Evolutionary conservation across 2,888 invertebrate genomes (phyloP).

Genomic region (Apoda limacodes): DNA sequence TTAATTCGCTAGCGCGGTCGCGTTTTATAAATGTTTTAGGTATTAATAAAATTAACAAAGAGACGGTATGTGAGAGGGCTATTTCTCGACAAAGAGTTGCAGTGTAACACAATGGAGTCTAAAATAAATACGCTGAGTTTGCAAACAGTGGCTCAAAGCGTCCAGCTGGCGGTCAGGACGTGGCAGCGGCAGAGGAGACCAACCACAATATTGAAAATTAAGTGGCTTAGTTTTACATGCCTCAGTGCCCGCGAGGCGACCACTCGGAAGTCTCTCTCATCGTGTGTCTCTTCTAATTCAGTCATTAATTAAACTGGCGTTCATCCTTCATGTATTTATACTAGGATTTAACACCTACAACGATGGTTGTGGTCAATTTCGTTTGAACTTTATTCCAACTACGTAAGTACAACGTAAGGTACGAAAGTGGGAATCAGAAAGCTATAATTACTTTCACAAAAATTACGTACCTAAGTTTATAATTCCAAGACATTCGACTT

Average conservation of each 20-base stretch:
- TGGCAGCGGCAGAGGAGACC: slow-evolving; percentile 20
- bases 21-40: slow-evolving; percentile 67
- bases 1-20: slow-evolving; percentile 61
- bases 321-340: no score
- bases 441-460: no score
- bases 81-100: slow-evolving; percentile 61
- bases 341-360: no score
- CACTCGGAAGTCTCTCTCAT: slow-evolving; percentile 24
- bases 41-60: slow-evolving; percentile 71
- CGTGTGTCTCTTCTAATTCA: slow-evolving; percentile 18
- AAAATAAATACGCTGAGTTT: slow-evolving; percentile 67
- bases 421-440: no score
- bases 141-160: slow-evolving; percentile 63
- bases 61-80: slow-evolving; percentile 50
- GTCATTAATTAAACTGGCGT: no score
- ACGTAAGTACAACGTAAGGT: no score
- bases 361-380: no score
- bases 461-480: no score
- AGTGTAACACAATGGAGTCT: slow-evolving; percentile 60
- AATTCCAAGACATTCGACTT: no score
- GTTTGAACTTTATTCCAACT: no score
- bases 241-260: slow-evolving; percentile 43
- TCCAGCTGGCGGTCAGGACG: slow-evolving; percentile 44
- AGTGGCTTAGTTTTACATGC: slow-evolving; percentile 47
- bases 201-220: slow-evolving; percentile 49